These are phyloP conservation scores for Neoarius graeffei DNA, from an alignment of 2,113 vertebrate genomes.

Conservation along the genomic window DNA sequence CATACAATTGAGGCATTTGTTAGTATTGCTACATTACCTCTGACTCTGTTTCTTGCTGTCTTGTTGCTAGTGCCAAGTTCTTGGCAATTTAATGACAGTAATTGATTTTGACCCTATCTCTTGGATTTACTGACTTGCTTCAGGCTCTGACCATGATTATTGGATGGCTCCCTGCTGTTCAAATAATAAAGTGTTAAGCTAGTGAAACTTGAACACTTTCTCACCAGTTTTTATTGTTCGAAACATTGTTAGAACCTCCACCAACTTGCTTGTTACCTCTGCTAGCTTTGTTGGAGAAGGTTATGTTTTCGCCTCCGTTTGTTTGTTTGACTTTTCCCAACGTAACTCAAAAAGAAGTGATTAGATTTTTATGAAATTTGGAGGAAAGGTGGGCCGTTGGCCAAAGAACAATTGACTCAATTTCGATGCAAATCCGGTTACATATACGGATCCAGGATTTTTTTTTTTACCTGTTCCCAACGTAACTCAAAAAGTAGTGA, in stretches of 20 bases:
- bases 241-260: not conserved
- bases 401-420: too few relatives aligned
- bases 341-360: too few relatives aligned
- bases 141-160: slow-evolving; percentile 1
- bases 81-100: not conserved
- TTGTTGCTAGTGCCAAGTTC: not conserved
- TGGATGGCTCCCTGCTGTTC: slow-evolving; percentile 11
- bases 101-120: not conserved
- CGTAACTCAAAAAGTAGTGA: too few relatives aligned
- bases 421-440: too few relatives aligned
- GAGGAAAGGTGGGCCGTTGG: too few relatives aligned
- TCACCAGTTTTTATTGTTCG: not conserved
- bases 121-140: slow-evolving; percentile 12
- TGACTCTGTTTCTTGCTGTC: slow-evolving; percentile 1
- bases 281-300: too few relatives aligned
- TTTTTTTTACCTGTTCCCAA: too few relatives aligned
- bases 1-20: not conserved
- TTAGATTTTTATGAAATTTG: too few relatives aligned
- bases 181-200: not conserved
- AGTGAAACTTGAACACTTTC: slow-evolving; percentile 1
- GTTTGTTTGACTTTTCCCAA: too few relatives aligned
- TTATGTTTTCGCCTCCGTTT: too few relatives aligned
- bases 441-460: too few relatives aligned
- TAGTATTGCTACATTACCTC: not conserved
- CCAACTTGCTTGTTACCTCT: too few relatives aligned